A percentile compares a stretch with the other conserved stretches of the same genome.
phyloP scores from a whole-genome alignment of 2,797 vertebrate species.

The Siniperca scherzeri region DNA sequence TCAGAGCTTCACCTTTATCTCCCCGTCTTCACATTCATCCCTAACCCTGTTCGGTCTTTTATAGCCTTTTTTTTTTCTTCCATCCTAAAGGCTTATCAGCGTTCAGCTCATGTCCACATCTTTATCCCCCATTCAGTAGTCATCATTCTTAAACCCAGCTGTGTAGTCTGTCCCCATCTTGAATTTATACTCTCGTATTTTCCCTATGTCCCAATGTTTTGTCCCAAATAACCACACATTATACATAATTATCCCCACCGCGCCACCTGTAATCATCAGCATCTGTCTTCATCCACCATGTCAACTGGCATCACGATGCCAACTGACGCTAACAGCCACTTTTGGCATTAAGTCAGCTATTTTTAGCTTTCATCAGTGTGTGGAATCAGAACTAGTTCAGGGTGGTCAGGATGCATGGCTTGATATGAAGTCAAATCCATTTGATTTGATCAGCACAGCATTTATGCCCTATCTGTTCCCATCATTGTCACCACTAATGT shows the following conservation, averaged over 20 bases:
- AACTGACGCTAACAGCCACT: conserved; percentile 70
- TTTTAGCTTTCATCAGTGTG: conserved; percentile 69
- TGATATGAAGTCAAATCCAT: conserved; percentile 62
- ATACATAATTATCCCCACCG: conserved; percentile 80
- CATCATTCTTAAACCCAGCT: conserved; percentile 74
- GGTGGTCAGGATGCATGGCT: conserved; percentile 51
- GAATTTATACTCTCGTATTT: conserved; percentile 64
- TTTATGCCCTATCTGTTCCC: conserved; percentile 40
- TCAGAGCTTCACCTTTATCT: conserved; percentile 66
- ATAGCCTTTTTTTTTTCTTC: not conserved
- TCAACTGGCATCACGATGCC: conserved; percentile 64
- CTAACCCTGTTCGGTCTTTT: conserved; percentile 21
- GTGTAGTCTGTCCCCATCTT: conserved; percentile 67
- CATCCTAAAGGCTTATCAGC: conserved; percentile 54
- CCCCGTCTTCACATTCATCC: conserved; percentile 47
- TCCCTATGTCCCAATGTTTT: conserved; percentile 71
- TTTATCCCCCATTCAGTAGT: conserved; percentile 68
- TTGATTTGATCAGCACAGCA: conserved; percentile 52
- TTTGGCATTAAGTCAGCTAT: conserved; percentile 76
- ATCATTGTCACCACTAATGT: conserved; percentile 36
- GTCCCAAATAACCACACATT: conserved; percentile 81
- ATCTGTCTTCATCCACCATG: conserved; percentile 82
- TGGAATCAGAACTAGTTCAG: conserved; percentile 57
- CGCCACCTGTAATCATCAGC: conserved; percentile 79
- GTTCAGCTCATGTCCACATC: conserved; percentile 57